phyloP scores from a whole-genome alignment of 35 echinoderm and acorn worm species.

The Ptychodera flava region DNA sequence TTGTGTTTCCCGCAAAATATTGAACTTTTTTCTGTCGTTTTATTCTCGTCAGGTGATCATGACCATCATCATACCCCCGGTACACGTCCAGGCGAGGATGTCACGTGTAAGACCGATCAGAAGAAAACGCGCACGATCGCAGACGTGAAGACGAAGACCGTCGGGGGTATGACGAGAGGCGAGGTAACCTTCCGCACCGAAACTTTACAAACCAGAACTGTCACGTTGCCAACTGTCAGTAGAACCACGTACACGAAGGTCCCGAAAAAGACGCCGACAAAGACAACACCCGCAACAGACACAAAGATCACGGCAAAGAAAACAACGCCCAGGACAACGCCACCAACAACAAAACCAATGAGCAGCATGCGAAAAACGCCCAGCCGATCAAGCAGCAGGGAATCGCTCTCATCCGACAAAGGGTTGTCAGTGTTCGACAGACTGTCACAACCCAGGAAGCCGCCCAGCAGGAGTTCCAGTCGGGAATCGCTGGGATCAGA shows the following conservation, averaged over 20 bases:
- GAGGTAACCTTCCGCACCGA: constrained; percentile 78
- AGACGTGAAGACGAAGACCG: constrained; percentile 28
- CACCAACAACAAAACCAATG: background rate
- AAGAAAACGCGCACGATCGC: constrained; percentile 46
- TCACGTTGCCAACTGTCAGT: constrained; percentile 51
- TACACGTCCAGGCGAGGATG: too few relatives aligned
- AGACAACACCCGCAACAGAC: background rate
- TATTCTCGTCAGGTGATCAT: too few relatives aligned
- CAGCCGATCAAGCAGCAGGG: background rate
- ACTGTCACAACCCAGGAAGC: background rate
- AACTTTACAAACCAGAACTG: constrained; percentile 70
- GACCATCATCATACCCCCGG: too few relatives aligned
- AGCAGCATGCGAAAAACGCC: background rate
- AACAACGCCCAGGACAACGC: background rate
- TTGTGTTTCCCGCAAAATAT: too few relatives aligned
- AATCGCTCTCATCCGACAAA: background rate
- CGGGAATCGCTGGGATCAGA: background rate
- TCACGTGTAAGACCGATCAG: too few relatives aligned
- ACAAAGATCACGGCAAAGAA: background rate
- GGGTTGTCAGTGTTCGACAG: background rate
- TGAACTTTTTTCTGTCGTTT: too few relatives aligned
- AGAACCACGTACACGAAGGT: background rate
- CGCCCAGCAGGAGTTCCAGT: background rate
- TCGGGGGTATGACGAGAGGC: constrained; percentile 40
- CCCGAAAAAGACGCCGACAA: background rate